Percentiles rank a stretch among this genome's conserved stretches.
Conservation (phyloP, 2,797 vertebrate species). For the Ptychobarbus kaznakovi region DNA sequence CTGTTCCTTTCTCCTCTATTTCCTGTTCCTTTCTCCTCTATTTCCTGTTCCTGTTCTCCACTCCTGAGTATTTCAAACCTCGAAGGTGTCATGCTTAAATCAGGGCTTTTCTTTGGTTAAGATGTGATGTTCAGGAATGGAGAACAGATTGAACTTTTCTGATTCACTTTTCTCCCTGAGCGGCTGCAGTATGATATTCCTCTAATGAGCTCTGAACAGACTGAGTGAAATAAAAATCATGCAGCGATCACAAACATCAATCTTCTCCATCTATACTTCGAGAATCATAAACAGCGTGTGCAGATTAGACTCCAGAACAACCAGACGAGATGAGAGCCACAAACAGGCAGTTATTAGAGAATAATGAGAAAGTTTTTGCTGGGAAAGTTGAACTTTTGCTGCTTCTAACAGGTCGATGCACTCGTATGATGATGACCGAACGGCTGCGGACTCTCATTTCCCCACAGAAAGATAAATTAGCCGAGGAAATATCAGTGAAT, state of each 20-base stretch:
- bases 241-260: slow-evolving; percentile 30
- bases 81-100: neutral
- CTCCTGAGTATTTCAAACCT: neutral
- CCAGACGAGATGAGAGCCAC: neutral
- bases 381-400: slow-evolving; percentile 15
- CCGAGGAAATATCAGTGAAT: slow-evolving; percentile 5
- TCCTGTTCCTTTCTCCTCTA: neutral
- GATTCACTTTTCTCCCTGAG: neutral
- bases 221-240: slow-evolving; percentile 36
- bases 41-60: neutral
- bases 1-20: neutral
- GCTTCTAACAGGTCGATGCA: neutral
- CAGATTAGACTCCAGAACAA: slow-evolving; percentile 2
- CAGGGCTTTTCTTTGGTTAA: neutral
- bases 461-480: slow-evolving; percentile 23
- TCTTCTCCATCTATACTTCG: slow-evolving; percentile 19
- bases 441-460: neutral
- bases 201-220: slow-evolving; percentile 52
- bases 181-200: slow-evolving; percentile 37
- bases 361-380: neutral
- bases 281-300: slow-evolving; percentile 9
- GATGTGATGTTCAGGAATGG: slow-evolving; percentile 28
- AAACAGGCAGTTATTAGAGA: neutral
- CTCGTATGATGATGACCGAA: neutral
- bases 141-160: slow-evolving; percentile 12